Conservation (phyloP, 2,888 invertebrate genomes). For the Drosophila falleni region DNA sequence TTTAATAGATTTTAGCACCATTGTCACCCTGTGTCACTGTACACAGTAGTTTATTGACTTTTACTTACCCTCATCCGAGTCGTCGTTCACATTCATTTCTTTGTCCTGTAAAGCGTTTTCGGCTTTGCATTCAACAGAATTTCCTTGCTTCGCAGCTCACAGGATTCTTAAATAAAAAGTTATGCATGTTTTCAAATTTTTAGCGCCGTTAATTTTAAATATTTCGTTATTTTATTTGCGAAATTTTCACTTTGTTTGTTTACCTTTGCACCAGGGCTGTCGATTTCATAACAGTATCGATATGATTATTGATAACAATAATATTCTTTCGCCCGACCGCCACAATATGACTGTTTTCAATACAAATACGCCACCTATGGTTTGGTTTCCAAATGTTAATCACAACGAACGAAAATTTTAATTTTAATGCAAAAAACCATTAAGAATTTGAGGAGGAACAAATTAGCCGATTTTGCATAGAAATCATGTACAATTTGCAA, state of each 20-base stretch:
- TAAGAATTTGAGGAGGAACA: too few species aligned
- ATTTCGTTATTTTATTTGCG: conserved; percentile 27
- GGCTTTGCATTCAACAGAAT: conserved; percentile 16
- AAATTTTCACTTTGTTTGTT: conserved; percentile 57
- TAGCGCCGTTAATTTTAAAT: conserved; percentile 13
- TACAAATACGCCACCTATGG: too few species aligned
- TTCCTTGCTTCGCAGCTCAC: conserved; percentile 1
- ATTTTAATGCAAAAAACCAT: too few species aligned
- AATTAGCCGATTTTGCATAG: too few species aligned
- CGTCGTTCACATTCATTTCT: conserved; percentile 41
- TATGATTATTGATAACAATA: conserved; percentile 9
- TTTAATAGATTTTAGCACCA: background rate
- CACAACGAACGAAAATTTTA: too few species aligned
- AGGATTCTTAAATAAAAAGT: conserved; percentile 12
- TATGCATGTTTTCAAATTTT: conserved; percentile 36
- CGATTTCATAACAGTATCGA: conserved; percentile 1
- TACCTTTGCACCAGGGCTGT: conserved; percentile 48
- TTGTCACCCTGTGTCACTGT: conserved; percentile 43
- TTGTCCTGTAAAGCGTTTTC: background rate
- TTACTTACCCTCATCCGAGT: conserved; percentile 58
- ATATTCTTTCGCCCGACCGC: too few species aligned
- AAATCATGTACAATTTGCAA: too few species aligned
- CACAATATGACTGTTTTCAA: background rate
- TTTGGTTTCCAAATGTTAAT: too few species aligned
- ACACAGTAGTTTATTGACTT: conserved; percentile 45